phyloP scores from a whole-genome alignment of 2,113 vertebrate species.

The Sorex fumeus region DNA sequence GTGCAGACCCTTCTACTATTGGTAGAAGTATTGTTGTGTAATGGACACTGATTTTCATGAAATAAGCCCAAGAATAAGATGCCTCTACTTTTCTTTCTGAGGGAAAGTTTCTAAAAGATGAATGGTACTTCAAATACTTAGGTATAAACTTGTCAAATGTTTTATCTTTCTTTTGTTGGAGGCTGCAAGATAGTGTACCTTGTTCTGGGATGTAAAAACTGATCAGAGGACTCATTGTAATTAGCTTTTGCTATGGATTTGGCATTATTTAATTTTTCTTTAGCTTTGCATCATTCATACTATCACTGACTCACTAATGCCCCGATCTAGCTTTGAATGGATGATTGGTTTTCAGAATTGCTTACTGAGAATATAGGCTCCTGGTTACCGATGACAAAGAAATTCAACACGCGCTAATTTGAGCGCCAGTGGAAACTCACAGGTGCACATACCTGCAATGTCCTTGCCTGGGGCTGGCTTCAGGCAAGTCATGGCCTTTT shows the following conservation, averaged over 20 bases:
- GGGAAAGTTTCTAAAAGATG: background rate
- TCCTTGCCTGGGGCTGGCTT: background rate
- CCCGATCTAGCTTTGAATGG: background rate
- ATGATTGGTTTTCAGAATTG: background rate
- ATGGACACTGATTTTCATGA: background rate
- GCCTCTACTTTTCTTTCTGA: constrained; percentile 24
- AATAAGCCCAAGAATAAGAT: background rate
- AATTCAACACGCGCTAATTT: background rate
- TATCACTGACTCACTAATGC: background rate
- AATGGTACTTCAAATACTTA: background rate
- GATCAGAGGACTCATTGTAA: background rate
- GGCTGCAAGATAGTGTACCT: background rate
- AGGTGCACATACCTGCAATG: background rate
- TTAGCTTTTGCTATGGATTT: background rate
- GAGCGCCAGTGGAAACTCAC: background rate
- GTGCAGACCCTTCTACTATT: background rate
- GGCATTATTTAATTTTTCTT: constrained; percentile 20
- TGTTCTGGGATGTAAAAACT: background rate
- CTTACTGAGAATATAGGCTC: background rate
- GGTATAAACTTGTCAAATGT: background rate
- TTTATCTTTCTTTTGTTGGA: constrained; percentile 32
- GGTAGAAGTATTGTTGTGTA: background rate
- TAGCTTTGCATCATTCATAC: constrained; percentile 22
- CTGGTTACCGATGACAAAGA: constrained; percentile 13
- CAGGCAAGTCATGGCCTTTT: background rate